phyloP scores from a whole-genome alignment of 1,140 invertebrate genomes.

The Odontomachus brunneus region DNA sequence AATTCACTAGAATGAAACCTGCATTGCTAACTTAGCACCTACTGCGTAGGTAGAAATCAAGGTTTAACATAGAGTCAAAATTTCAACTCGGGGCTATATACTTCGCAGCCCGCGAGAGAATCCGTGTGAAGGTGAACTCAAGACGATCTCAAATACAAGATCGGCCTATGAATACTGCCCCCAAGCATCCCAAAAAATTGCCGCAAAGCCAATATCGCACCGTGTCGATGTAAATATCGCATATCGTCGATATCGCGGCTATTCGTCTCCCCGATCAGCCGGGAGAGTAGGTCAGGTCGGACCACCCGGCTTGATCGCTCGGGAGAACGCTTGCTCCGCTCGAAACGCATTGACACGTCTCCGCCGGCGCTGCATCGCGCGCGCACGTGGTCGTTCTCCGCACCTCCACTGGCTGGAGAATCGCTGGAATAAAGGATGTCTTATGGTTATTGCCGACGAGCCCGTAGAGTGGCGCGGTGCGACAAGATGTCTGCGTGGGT shows the following conservation, averaged over 20 bases:
- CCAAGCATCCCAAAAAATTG: background rate
- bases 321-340: background rate
- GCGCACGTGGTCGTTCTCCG: constrained; percentile 14
- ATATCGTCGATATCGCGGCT: background rate
- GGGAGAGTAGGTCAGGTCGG: background rate
- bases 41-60: too few relatives aligned
- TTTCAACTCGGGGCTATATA: too few relatives aligned
- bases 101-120: too few relatives aligned
- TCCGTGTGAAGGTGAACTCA: too few relatives aligned
- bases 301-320: constrained; percentile 6
- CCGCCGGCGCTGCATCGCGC: background rate
- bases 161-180: too few relatives aligned
- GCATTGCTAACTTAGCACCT: too few relatives aligned
- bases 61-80: too few relatives aligned
- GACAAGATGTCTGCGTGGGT: constrained; percentile 84
- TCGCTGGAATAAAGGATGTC: constrained; percentile 75
- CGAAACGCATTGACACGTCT: constrained; percentile 22
- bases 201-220: too few relatives aligned
- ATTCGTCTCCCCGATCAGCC: background rate
- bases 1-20: too few relatives aligned
- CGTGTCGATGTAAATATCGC: background rate
- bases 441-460: constrained; percentile 81
- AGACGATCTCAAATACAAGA: too few relatives aligned
- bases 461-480: constrained; percentile 64
- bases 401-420: background rate